phyloP scores from a whole-genome alignment of 2,113 vertebrate genomes.

The Haplochromis vanheusdeni region DNA sequence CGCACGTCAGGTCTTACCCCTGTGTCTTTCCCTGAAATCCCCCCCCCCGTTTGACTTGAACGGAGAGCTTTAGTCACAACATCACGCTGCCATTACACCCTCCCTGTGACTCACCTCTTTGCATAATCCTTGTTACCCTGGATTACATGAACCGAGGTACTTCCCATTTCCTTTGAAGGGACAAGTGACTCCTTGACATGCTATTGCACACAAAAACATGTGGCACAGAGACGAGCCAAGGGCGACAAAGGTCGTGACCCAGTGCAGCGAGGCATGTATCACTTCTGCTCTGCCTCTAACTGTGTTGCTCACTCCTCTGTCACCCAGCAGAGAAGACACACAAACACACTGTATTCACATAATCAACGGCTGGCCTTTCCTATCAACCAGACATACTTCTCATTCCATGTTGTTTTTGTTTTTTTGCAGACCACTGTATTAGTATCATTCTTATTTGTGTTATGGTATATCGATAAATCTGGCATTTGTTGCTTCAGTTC shows the following conservation, averaged over 20 bases:
- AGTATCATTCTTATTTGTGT: neutral
- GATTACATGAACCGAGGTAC: constrained; percentile 21
- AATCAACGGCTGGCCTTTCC: neutral
- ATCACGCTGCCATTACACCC: constrained; percentile 77
- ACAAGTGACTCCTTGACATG: constrained; percentile 27
- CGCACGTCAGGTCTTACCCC: constrained; percentile 17
- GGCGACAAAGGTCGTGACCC: constrained; percentile 45
- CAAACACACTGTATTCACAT: neutral
- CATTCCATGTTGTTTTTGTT: neutral
- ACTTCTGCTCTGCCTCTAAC: constrained; percentile 61
- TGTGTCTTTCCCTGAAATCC: neutral
- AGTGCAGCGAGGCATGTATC: constrained; percentile 78
- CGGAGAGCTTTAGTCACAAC: constrained; percentile 85
- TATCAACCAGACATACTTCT: neutral
- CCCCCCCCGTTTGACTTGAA: constrained; percentile 66
- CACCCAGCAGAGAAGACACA: constrained; percentile 18
- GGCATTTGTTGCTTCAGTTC: neutral
- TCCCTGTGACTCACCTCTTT: constrained; percentile 82
- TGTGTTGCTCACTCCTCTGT: constrained; percentile 62
- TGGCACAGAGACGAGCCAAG: neutral
- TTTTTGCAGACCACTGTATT: neutral
- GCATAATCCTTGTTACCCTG: constrained; percentile 72
- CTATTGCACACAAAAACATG: constrained; percentile 2
- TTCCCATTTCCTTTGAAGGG: constrained; percentile 53
- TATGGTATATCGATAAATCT: neutral